Percentiles rank a stretch among this genome's conserved stretches.
Evolutionary conservation across 2,888 invertebrate species (phyloP).

Genomic region (Yponomeuta cagnagella): DNA sequence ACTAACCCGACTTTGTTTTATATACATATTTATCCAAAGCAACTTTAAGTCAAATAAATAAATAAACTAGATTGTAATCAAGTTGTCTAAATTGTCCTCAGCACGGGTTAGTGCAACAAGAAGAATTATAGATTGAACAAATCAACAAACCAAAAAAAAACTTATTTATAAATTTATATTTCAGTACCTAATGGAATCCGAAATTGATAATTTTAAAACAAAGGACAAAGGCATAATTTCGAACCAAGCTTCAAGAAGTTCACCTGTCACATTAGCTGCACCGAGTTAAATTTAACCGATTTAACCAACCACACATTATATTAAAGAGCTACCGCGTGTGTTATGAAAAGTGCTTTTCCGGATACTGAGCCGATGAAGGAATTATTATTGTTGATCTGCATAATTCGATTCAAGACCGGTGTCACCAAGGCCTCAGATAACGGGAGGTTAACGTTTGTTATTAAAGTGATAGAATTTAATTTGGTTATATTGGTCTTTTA

Average conservation of each 20-base stretch:
- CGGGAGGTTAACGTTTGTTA: too few species aligned
- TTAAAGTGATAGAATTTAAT: too few species aligned
- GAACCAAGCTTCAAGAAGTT: background rate
- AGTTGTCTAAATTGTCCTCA: too few species aligned
- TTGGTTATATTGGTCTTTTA: too few species aligned
- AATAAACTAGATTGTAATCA: too few species aligned
- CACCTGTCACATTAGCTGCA: background rate
- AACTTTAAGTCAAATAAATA: too few species aligned
- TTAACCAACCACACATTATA: background rate
- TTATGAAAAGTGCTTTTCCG: slow-evolving; percentile 70
- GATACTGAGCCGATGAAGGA: slow-evolving; percentile 56
- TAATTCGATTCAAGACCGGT: slow-evolving; percentile 36
- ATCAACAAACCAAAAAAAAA: background rate
- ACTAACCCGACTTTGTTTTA: too few species aligned
- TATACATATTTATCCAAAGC: too few species aligned
- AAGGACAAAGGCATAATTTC: too few species aligned
- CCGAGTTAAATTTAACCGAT: background rate
- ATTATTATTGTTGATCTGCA: slow-evolving; percentile 67
- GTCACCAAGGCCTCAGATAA: slow-evolving; percentile 29
- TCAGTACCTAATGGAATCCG: too few species aligned
- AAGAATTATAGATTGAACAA: background rate
- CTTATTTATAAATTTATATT: background rate
- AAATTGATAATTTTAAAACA: too few species aligned
- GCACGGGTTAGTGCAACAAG: too few species aligned
- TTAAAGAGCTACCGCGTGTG: slow-evolving; percentile 15